phyloP scores from a whole-genome alignment of 2,888 invertebrate species.

The Cerastoderma edule region DNA sequence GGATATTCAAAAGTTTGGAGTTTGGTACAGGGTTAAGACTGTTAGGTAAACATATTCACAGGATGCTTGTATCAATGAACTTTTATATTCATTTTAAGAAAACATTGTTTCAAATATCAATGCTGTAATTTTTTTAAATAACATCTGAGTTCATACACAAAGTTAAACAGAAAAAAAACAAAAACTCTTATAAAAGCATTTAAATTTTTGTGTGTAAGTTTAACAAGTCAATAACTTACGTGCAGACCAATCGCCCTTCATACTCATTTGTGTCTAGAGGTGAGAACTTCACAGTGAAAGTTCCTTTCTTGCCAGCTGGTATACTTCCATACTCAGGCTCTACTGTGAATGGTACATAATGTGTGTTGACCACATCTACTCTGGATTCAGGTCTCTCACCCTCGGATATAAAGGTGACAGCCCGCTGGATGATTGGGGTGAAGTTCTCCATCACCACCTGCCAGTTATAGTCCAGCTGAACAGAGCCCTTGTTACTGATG shows the following conservation, averaged over 20 bases:
- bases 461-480: slow-evolving; percentile 82
- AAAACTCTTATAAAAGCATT: too few species aligned
- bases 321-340: slow-evolving; percentile 82
- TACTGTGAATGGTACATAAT: slow-evolving; percentile 82
- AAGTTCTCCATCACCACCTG: slow-evolving; percentile 82
- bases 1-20: too few species aligned
- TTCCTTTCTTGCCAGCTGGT: slow-evolving; percentile 76
- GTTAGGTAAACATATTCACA: too few species aligned
- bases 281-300: slow-evolving; percentile 80
- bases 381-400: slow-evolving; percentile 76
- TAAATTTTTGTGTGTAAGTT: too few species aligned
- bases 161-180: too few species aligned
- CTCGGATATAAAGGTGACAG: slow-evolving; percentile 79
- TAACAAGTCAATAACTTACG: slow-evolving; percentile 69
- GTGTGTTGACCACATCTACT: slow-evolving; percentile 72
- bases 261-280: slow-evolving; percentile 83
- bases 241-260: slow-evolving; percentile 82
- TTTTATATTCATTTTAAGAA: too few species aligned
- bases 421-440: slow-evolving; percentile 73
- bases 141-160: too few species aligned
- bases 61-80: too few species aligned
- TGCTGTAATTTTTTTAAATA: too few species aligned
- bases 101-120: too few species aligned
- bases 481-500: slow-evolving; percentile 79
- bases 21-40: too few species aligned